Conservation (phyloP, 2,113 vertebrate genomes). For the Plecotus auritus region DNA sequence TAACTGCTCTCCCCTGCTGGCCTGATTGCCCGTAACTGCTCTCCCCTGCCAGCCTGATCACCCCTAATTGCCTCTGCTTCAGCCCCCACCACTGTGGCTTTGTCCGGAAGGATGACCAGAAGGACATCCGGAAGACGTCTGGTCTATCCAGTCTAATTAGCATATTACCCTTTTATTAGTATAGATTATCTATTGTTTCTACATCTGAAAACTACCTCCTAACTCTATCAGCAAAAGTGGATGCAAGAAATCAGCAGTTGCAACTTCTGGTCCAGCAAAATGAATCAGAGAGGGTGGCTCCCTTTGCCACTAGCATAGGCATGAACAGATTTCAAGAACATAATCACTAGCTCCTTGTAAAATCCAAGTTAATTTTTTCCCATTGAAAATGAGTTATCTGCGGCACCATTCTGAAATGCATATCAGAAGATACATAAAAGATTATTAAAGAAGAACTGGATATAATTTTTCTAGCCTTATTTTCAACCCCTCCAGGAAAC, state of each 20-base stretch:
- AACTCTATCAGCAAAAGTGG: constrained; percentile 69
- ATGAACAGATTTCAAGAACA: constrained; percentile 53
- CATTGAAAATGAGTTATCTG: constrained; percentile 66
- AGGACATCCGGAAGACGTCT: too few relatives aligned
- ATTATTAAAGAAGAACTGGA: constrained; percentile 77
- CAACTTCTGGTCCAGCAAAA: background rate
- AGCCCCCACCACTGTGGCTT: too few relatives aligned
- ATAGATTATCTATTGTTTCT: constrained; percentile 68
- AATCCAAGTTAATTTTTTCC: constrained; percentile 49
- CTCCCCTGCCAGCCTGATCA: too few relatives aligned
- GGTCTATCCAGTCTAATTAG: too few relatives aligned
- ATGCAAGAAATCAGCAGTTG: constrained; percentile 66
- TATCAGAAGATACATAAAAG: constrained; percentile 64
- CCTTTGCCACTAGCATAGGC: background rate
- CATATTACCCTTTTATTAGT: too few relatives aligned
- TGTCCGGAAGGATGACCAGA: too few relatives aligned
- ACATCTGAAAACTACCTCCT: constrained; percentile 74
- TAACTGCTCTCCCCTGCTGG: too few relatives aligned
- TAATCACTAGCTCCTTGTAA: constrained; percentile 27
- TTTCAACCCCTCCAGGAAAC: constrained; percentile 69
- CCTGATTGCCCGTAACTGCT: too few relatives aligned
- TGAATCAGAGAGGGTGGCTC: background rate
- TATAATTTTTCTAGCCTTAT: constrained; percentile 71
- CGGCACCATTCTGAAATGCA: constrained; percentile 54
- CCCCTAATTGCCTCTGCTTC: too few relatives aligned